These are phyloP conservation scores for Danio choprae DNA, from an alignment of 2,797 vertebrate species.

Conservation along the genomic window DNA sequence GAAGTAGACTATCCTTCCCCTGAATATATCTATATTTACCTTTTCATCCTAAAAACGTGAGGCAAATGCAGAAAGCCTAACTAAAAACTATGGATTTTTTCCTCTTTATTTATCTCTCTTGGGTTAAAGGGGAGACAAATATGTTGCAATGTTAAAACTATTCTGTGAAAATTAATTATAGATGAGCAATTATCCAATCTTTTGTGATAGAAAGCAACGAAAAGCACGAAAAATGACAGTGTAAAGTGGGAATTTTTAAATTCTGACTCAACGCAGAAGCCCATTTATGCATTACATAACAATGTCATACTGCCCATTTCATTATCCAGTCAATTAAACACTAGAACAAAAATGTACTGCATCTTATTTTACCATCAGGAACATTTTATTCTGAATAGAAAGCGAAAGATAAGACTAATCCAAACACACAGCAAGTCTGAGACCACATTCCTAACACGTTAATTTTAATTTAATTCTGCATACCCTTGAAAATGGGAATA, in stretches of 20 bases:
- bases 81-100: too few species aligned
- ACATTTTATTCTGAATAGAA: neutral
- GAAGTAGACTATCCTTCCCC: too few species aligned
- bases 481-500: too few species aligned
- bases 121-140: too few species aligned
- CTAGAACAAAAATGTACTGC: neutral
- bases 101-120: too few species aligned
- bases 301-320: neutral
- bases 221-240: neutral
- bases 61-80: too few species aligned
- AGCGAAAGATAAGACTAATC: neutral
- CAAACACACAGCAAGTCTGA: neutral
- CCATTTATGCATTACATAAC: neutral
- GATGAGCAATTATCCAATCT: neutral
- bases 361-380: neutral
- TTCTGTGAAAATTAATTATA: neutral
- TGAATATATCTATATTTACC: too few species aligned
- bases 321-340: neutral
- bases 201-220: neutral
- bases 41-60: too few species aligned
- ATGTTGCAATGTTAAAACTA: too few species aligned
- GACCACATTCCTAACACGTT: neutral
- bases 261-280: neutral
- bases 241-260: neutral
- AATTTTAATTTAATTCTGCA: too few species aligned